Evolutionary conservation across 2,888 invertebrate species (phyloP), one percentile per base, ranked within the genome.

Genomic region (Epinotia bilunana): DNA sequence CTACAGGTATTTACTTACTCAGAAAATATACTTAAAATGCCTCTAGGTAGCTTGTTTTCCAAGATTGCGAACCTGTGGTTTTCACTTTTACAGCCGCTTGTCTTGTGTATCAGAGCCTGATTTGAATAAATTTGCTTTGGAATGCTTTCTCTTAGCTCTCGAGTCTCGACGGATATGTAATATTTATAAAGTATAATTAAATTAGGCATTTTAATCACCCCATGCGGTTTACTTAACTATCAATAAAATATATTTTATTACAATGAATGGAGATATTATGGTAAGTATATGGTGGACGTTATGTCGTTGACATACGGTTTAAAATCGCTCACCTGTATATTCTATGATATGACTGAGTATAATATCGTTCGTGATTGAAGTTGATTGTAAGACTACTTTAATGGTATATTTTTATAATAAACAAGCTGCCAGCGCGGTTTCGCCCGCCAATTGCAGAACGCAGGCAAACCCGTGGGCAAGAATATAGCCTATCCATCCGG

Each of bases 111-210:
- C n/a, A n/a, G 57, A 60, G 46, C 23, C 46, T 60, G 23, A 60
- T 60, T 69, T 69, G 58, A 60, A 69, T 69, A 60, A 46, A 60
- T 69, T 58, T 69, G 58, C 60, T 13, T 20, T 20, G 69, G 18
- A 46, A 69, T 69, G 69, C 58, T 69, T 69, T 69, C 69, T 46
- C 53, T 7, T 53, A 53, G 53, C 53, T 53, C 58, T 60, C 58
- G 23, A 28, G 23, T 28, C 23, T 28, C 23, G 9, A 46, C 69
- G 60, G 69, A 58, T 69, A n/a, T 58, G 43, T 58, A 46, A 46
- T 69, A 69, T 69, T 58, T 68, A 13, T 43, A 58, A 43, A 20
- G 49, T 58, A 58, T 58, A 68, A 68, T 68, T 23, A 39, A 68
- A 68, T 68, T 23, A 39, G 7, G 23, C 23, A 28, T 28, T 28